Evolutionary conservation across 2,888 invertebrate genomes (phyloP).

Genomic region (Blera fallax): DNA sequence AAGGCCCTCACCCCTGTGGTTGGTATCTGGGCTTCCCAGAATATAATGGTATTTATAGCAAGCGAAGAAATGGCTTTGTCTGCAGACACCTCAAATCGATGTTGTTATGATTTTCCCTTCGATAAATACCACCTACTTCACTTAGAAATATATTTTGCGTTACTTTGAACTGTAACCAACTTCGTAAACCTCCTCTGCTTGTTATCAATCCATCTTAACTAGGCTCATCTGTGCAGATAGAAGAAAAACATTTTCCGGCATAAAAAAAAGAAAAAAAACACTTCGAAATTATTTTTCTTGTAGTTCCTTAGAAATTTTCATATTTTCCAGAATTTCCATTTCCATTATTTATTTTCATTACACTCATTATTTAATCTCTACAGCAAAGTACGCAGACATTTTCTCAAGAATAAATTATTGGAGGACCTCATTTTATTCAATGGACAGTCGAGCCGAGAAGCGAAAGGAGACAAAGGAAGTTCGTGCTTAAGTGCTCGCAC

Average conservation of each 20-base stretch:
- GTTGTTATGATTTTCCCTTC: too few species aligned
- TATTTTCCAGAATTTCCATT: slow-evolving; percentile 46
- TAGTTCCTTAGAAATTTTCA: not conserved
- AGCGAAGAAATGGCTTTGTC: too few species aligned
- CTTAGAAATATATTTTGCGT: too few species aligned
- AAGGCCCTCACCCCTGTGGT: too few species aligned
- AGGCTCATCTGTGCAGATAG: not conserved
- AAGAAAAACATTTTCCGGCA: not conserved
- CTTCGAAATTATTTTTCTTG: not conserved
- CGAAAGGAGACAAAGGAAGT: slow-evolving; percentile 59
- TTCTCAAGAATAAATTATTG: slow-evolving; percentile 59
- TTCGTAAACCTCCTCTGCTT: not conserved
- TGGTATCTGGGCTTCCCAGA: too few species aligned
- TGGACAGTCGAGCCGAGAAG: slow-evolving; percentile 52
- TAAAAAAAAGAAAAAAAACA: not conserved
- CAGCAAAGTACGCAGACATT: slow-evolving; percentile 55
- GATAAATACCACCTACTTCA: too few species aligned
- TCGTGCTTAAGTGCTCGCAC: slow-evolving; percentile 71
- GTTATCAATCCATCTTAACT: not conserved
- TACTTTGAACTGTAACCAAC: not conserved
- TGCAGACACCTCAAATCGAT: too few species aligned
- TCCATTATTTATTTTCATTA: slow-evolving; percentile 68
- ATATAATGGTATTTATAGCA: too few species aligned
- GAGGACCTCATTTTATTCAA: slow-evolving; percentile 62
- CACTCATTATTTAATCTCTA: slow-evolving; percentile 65